These are phyloP conservation scores for Latrodectus elegans DNA, from an alignment of 2,888 invertebrate species.

Conservation along the genomic window DNA sequence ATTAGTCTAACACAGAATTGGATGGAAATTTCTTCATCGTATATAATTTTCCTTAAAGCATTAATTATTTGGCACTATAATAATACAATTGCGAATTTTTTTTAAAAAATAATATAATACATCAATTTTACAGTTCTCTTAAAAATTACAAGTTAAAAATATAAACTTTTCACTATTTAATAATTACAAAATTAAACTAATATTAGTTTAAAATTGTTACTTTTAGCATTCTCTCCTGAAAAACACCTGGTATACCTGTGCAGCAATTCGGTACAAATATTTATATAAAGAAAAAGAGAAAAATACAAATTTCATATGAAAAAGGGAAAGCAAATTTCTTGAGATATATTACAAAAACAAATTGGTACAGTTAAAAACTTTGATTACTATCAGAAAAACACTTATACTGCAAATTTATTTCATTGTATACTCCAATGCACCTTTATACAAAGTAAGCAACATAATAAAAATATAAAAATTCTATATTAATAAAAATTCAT, in stretches of 20 bases:
- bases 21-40: not conserved
- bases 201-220: not conserved
- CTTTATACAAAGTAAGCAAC: conserved; percentile 45
- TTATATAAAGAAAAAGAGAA: not conserved
- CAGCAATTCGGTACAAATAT: no score
- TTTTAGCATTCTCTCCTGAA: no score
- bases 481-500: conserved; percentile 36
- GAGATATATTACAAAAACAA: conserved; percentile 9
- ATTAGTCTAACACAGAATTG: not conserved
- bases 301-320: conserved; percentile 19
- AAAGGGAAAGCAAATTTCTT: conserved; percentile 14
- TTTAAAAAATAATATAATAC: not conserved
- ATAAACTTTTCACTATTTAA: not conserved
- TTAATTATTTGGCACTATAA: not conserved
- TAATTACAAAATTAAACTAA: conserved; percentile 1
- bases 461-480: conserved; percentile 40
- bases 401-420: conserved; percentile 8
- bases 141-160: not conserved
- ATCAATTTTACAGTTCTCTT: not conserved
- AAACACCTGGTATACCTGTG: no score
- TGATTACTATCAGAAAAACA: conserved; percentile 5
- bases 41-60: not conserved
- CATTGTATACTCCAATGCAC: conserved; percentile 21
- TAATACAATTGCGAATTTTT: not conserved
- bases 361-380: conserved; percentile 23